A percentile compares a stretch with the other conserved stretches of the same genome.
Conservation (phyloP, 2,888 invertebrate genomes). For the Artemia sinica region DNA sequence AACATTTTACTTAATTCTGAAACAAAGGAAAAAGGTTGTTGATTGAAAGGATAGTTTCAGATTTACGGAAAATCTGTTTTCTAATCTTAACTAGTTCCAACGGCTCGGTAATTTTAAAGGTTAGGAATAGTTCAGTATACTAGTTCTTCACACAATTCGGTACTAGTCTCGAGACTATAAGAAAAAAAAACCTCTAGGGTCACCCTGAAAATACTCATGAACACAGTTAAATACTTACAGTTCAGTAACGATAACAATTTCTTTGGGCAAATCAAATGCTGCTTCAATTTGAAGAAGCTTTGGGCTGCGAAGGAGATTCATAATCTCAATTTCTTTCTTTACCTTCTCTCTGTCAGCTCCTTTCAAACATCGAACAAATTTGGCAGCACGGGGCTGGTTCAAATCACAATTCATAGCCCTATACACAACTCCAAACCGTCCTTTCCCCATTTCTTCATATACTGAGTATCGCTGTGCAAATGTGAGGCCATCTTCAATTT, state of each 20-base stretch:
- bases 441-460: conserved; percentile 55
- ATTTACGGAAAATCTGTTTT: too few species aligned
- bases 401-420: conserved; percentile 37
- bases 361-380: conserved; percentile 56
- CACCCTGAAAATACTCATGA: too few species aligned
- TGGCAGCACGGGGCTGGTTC: conserved; percentile 47
- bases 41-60: too few species aligned
- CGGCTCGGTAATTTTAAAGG: too few species aligned
- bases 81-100: too few species aligned
- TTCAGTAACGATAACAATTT: conserved; percentile 73
- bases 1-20: too few species aligned
- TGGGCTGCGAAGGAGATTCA: conserved; percentile 66
- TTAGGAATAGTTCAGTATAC: too few species aligned
- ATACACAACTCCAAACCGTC: conserved; percentile 52
- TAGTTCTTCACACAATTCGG: too few species aligned
- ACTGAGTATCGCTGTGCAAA: conserved; percentile 46
- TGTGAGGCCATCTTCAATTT: conserved; percentile 39
- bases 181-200: too few species aligned
- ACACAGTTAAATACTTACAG: conserved; percentile 47
- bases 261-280: conserved; percentile 55
- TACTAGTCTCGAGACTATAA: too few species aligned
- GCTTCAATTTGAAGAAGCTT: conserved; percentile 65
- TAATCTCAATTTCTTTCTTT: conserved; percentile 63
- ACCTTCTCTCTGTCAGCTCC: conserved; percentile 55
- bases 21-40: too few species aligned